These are phyloP conservation scores for Drosophila parvula DNA, from an alignment of 1,140 invertebrate genomes.

Conservation along the genomic window DNA sequence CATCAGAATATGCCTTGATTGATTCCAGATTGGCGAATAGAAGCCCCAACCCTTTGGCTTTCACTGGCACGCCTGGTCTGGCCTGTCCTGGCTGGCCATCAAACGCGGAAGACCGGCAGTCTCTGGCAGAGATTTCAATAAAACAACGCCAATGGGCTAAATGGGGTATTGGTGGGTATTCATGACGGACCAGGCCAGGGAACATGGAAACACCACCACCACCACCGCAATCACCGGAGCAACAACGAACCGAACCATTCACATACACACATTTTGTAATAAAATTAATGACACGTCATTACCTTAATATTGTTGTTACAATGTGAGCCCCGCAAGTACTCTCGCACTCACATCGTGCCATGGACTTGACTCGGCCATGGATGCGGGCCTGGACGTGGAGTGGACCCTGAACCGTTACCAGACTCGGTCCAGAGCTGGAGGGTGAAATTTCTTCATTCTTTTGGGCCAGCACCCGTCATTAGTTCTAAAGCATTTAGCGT, in stretches of 20 bases:
- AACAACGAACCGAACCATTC: constrained; percentile 26
- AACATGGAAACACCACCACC: constrained; percentile 2
- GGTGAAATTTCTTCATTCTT: constrained; percentile 78
- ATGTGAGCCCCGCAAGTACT: constrained; percentile 61
- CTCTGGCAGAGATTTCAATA: constrained; percentile 69
- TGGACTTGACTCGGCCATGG: constrained; percentile 8
- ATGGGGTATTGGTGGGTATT: constrained; percentile 48
- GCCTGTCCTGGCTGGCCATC: constrained; percentile 32
- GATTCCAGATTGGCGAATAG: constrained; percentile 23
- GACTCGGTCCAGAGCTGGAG: constrained; percentile 54
- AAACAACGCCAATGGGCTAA: constrained; percentile 67
- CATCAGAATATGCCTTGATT: constrained; percentile 6
- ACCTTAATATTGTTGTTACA: constrained; percentile 83
- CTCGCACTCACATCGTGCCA: constrained; percentile 50
- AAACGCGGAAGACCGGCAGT: constrained; percentile 79
- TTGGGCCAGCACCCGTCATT: constrained; percentile 73
- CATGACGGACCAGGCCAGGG: constrained; percentile 26
- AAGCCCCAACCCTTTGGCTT: constrained; percentile 11
- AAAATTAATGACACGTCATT: constrained; percentile 84
- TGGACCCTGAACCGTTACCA: constrained; percentile 49
- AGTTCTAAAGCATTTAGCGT: constrained; percentile 81
- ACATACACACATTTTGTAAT: constrained; percentile 80
- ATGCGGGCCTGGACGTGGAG: constrained; percentile 14
- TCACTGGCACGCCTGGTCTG: not conserved
- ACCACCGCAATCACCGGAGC: constrained; percentile 7